A percentile compares a stretch with the other conserved stretches of the same genome.
phyloP scores from a whole-genome alignment of 2,797 vertebrate species.

The Sebastes oblongus region DNA sequence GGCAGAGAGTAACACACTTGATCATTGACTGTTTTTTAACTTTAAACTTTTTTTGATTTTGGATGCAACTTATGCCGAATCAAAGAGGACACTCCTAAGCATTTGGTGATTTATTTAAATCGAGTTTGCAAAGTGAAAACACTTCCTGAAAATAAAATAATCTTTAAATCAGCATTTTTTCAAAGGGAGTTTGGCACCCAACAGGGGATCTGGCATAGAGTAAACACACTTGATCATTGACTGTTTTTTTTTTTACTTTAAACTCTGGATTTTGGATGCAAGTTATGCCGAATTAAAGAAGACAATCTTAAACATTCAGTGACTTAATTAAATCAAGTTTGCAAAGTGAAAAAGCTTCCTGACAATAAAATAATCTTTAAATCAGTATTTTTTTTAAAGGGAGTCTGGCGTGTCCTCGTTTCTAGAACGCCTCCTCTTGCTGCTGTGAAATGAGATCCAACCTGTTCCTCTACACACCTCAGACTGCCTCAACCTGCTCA shows the following conservation, averaged over 20 bases:
- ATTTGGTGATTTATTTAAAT: too few relatives aligned
- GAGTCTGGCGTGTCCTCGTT: background rate
- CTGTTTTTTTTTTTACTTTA: too few relatives aligned
- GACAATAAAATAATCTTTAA: background rate
- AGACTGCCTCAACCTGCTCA: conserved; percentile 52
- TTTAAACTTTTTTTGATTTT: too few relatives aligned
- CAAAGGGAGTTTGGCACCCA: background rate
- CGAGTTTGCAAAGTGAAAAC: too few relatives aligned
- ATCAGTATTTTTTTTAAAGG: background rate
- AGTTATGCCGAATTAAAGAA: background rate
- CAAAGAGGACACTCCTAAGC: too few relatives aligned
- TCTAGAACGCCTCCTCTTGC: background rate
- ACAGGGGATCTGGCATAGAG: too few relatives aligned
- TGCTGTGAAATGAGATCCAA: conserved; percentile 64
- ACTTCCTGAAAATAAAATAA: too few relatives aligned
- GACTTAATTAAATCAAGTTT: accelerated
- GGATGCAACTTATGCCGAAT: too few relatives aligned
- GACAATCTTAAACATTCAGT: accelerated
- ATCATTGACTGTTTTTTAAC: too few relatives aligned
- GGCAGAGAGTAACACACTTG: too few relatives aligned
- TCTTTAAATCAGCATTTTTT: background rate
- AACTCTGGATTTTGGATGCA: too few relatives aligned
- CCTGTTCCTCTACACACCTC: conserved; percentile 51
- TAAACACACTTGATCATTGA: background rate
- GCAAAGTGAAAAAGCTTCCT: accelerated